Conservation (phyloP, 2,113 vertebrate genomes). For the Eulemur rufifrons region DNA sequence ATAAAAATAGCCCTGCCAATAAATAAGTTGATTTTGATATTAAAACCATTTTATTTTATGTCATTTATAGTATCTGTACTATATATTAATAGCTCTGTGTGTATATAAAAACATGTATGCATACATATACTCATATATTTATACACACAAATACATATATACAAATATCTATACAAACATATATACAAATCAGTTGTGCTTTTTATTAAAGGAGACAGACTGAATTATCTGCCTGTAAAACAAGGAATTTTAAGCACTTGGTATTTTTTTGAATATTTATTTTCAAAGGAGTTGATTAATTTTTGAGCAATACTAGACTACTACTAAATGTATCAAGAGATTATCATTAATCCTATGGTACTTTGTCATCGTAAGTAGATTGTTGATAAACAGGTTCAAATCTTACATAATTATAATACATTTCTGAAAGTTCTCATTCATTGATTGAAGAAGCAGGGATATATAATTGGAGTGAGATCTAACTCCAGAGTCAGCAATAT, state of each 20-base stretch:
- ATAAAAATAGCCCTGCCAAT: background rate
- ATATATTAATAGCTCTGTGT: background rate
- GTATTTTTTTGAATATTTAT: background rate
- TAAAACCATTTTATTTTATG: background rate
- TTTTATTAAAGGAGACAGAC: background rate
- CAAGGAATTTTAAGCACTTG: background rate
- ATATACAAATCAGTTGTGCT: background rate
- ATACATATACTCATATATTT: background rate
- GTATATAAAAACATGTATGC: background rate
- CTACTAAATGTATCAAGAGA: background rate
- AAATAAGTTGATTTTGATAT: background rate
- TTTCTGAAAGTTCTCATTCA: background rate
- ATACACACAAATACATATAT: background rate
- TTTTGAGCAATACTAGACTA: background rate
- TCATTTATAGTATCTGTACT: background rate
- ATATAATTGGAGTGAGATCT: background rate
- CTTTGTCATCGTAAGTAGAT: background rate
- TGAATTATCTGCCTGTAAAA: background rate
- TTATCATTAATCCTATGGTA: background rate
- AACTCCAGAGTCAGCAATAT: background rate
- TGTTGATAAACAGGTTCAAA: background rate
- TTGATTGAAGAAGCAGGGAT: background rate
- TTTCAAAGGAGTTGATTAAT: background rate
- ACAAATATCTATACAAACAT: background rate
- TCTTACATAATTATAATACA: background rate